Percentiles rank a stretch among this genome's conserved stretches.
Evolutionary conservation across 2,888 invertebrate species (phyloP).

Genomic region (Gastrophysa polygoni): DNA sequence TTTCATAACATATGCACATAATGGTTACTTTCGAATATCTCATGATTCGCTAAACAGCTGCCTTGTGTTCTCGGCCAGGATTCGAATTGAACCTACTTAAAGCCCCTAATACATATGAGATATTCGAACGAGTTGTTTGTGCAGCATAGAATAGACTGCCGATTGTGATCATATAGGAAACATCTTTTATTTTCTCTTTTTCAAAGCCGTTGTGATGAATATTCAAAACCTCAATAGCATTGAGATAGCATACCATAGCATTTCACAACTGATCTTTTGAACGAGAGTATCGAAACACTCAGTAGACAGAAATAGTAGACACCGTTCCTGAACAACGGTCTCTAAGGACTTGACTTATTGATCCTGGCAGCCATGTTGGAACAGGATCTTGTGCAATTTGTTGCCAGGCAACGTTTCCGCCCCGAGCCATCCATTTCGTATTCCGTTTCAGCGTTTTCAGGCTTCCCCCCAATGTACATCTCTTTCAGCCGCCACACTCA

Average conservation of each 20-base stretch:
- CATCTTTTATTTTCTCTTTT: not conserved
- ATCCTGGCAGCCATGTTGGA: constrained; percentile 55
- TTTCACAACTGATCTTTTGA: too few relatives aligned
- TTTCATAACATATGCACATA: too few relatives aligned
- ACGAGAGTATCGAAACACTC: not conserved
- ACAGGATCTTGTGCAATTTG: constrained; percentile 48
- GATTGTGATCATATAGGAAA: not conserved
- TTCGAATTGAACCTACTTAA: not conserved
- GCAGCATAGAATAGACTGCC: not conserved
- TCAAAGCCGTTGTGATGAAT: too few relatives aligned
- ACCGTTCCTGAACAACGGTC: constrained; percentile 30
- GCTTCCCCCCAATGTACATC: constrained; percentile 23
- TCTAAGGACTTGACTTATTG: constrained; percentile 57
- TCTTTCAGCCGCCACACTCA: constrained; percentile 34
- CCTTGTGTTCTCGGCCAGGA: not conserved
- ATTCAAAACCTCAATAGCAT: too few relatives aligned
- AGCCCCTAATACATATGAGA: not conserved
- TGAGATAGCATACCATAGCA: too few relatives aligned
- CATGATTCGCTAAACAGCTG: not conserved
- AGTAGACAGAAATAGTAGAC: constrained; percentile 6
- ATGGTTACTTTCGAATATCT: not conserved
- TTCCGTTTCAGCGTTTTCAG: constrained; percentile 33
- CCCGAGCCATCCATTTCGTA: constrained; percentile 46
- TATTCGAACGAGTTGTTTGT: not conserved
- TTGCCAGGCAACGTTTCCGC: constrained; percentile 54